phyloP scores from a whole-genome alignment of 2,888 invertebrate genomes.

The Napeogenes sylphis region DNA sequence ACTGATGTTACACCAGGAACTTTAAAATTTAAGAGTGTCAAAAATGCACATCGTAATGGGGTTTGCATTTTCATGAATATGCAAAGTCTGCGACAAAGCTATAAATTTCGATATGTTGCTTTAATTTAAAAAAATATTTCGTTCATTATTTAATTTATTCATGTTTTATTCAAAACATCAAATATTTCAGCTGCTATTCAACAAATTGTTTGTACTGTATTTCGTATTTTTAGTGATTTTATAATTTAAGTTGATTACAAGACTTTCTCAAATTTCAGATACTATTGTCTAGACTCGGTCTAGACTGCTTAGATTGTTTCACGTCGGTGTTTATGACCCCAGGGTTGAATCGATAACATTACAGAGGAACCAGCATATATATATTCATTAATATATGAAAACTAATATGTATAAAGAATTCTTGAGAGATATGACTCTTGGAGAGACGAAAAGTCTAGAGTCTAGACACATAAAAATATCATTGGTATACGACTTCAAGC shows the following conservation, averaged over 20 bases:
- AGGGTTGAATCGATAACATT: slow-evolving; percentile 34
- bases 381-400: no score
- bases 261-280: slow-evolving; percentile 34
- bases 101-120: no score
- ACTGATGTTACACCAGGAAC: slow-evolving; percentile 19
- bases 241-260: slow-evolving; percentile 6
- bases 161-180: no score
- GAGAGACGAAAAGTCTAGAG: background rate
- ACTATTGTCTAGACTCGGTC: slow-evolving; percentile 63
- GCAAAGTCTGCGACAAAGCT: no score
- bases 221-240: slow-evolving; percentile 6
- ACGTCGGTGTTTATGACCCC: slow-evolving; percentile 37
- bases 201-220: background rate
- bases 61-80: no score
- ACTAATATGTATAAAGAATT: slow-evolving; percentile 14
- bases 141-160: no score
- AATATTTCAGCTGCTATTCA: background rate
- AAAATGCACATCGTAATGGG: slow-evolving; percentile 1
- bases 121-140: no score
- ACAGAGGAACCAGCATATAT: slow-evolving; percentile 14
- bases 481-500: no score
- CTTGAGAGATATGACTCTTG: slow-evolving; percentile 3
- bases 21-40: slow-evolving; percentile 1
- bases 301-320: slow-evolving; percentile 48
- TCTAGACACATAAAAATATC: no score